Percentiles rank a stretch among this genome's conserved stretches.
phyloP scores from a whole-genome alignment of 2,888 invertebrate species.

The Aproaerema taeniolella region DNA sequence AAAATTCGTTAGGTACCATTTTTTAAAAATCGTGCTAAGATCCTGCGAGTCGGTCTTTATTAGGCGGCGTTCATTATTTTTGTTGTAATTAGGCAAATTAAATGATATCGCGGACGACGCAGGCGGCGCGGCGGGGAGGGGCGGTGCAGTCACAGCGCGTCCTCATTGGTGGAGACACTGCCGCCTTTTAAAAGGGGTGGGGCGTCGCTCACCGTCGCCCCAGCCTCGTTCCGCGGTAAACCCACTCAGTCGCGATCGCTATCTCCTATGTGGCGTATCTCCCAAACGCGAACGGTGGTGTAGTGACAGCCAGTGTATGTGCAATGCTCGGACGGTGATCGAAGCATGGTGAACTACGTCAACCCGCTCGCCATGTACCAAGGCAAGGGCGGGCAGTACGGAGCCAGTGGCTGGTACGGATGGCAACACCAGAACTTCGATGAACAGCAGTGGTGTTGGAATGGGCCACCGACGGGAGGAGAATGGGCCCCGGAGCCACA shows the following conservation, averaged over 20 bases:
- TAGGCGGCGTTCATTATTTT: conserved; percentile 66
- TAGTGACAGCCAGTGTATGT: conserved; percentile 68
- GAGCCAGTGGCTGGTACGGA: conserved; percentile 66
- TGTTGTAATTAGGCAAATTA: conserved; percentile 69
- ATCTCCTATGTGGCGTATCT: conserved; percentile 47
- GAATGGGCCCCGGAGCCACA: conserved; percentile 71
- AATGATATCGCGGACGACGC: conserved; percentile 54
- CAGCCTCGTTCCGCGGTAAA: conserved; percentile 26
- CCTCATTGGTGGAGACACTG: conserved; percentile 50
- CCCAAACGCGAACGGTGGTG: conserved; percentile 38
- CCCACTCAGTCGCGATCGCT: conserved; percentile 52
- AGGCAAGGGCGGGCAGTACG: conserved; percentile 78
- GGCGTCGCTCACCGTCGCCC: conserved; percentile 23
- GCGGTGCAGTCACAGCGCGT: conserved; percentile 65
- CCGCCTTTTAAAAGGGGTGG: conserved; percentile 21
- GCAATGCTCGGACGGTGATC: conserved; percentile 70
- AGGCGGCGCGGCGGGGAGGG: conserved; percentile 82
- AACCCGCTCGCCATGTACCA: conserved; percentile 82
- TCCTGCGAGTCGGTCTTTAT: no score
- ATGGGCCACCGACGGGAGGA: conserved; percentile 65
- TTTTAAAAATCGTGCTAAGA: no score
- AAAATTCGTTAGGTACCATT: no score
- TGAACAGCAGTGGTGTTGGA: conserved; percentile 78
- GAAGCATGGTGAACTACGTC: conserved; percentile 86
- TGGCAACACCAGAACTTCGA: conserved; percentile 74